Evolutionary conservation across 2,113 vertebrate species (phyloP).

Genomic region (Bujurquina vittata): DNA sequence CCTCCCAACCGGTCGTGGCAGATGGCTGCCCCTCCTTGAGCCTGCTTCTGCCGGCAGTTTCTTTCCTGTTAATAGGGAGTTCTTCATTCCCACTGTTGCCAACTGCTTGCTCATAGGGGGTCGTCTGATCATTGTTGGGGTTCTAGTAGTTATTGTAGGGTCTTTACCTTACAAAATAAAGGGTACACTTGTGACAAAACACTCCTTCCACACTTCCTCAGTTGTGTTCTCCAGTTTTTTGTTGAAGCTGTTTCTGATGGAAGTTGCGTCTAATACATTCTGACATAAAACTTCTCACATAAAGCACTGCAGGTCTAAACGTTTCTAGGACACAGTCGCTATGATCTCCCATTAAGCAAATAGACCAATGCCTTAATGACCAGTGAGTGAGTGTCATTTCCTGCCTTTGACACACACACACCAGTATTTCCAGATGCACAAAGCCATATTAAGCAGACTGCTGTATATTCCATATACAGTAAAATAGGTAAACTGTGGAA

Average conservation of each 20-base stretch:
- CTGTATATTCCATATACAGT: background rate
- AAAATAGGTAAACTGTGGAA: background rate
- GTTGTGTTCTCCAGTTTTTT: background rate
- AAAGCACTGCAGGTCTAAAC: background rate
- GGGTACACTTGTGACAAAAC: background rate
- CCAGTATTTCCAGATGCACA: no score
- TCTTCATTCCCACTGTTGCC: no score
- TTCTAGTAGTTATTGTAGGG: no score
- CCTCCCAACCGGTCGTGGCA: no score
- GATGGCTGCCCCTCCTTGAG: no score
- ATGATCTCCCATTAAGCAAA: background rate
- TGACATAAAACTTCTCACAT: background rate
- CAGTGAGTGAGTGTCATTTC: background rate
- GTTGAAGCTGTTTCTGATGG: background rate
- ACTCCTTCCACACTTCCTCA: background rate
- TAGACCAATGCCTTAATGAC: background rate
- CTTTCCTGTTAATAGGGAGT: no score
- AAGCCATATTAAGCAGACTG: background rate
- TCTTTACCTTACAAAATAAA: no score
- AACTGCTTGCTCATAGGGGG: no score
- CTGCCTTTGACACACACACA: background rate
- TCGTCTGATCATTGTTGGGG: no score
- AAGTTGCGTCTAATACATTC: background rate
- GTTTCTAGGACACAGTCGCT: background rate
- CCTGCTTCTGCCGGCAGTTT: no score